Percentiles rank a stretch among this genome's conserved stretches.
phyloP scores from a whole-genome alignment of 2,113 vertebrate species.

The Chaetorhynchus papuensis region DNA sequence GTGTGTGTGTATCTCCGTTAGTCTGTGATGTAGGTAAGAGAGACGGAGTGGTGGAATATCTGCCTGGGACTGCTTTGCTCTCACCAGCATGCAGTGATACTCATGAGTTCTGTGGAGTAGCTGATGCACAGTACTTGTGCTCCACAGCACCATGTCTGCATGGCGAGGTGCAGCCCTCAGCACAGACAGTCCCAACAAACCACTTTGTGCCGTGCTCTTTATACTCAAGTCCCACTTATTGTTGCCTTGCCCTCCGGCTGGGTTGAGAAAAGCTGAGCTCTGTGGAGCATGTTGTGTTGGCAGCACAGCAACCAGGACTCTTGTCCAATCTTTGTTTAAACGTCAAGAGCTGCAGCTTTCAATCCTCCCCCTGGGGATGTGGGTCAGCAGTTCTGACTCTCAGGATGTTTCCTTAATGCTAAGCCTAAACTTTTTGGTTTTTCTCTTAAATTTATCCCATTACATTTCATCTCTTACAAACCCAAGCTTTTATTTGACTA shows the following conservation, averaged over 20 bases:
- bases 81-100: fast-evolving
- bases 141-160: not conserved
- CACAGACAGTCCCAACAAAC: not conserved
- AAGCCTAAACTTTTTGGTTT: not conserved
- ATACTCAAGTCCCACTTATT: not conserved
- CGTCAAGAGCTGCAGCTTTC: not conserved
- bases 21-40: not conserved
- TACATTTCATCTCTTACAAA: not conserved
- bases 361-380: not conserved
- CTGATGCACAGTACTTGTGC: not conserved
- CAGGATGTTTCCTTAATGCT: not conserved
- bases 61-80: not conserved
- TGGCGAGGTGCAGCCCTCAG: not conserved
- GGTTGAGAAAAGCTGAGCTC: not conserved
- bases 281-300: not conserved
- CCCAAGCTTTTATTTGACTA: not conserved
- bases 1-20: fast-evolving
- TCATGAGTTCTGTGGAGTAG: fast-evolving
- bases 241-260: not conserved
- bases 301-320: not conserved
- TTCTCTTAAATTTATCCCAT: not conserved
- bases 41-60: not conserved
- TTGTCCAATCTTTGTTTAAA: conserved; percentile 45
- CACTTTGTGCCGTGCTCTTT: not conserved
- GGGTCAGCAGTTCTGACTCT: not conserved